Evolutionary conservation across 2,797 vertebrate genomes (phyloP).

Genomic region (Crenichthys baileyi): DNA sequence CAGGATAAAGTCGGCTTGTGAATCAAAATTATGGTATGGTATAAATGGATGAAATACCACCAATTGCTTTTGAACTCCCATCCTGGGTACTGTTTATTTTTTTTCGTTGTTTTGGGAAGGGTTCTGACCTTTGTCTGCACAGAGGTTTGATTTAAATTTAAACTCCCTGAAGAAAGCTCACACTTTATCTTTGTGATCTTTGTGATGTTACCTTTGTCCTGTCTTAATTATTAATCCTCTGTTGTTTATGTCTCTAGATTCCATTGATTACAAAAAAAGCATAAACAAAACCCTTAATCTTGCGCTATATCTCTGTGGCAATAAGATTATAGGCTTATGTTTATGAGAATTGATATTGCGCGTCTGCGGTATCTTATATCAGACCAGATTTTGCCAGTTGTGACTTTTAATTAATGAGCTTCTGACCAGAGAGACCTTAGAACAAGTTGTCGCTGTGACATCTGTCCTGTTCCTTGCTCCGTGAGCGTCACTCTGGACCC

Average conservation of each 20-base stretch:
- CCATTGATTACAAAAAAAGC: slow-evolving; percentile 8
- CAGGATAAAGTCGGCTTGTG: not conserved
- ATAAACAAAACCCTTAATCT: slow-evolving; percentile 34
- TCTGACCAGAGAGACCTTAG: slow-evolving; percentile 20
- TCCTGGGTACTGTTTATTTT: slow-evolving; percentile 4
- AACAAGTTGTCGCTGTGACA: slow-evolving; percentile 14
- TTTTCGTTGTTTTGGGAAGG: not conserved
- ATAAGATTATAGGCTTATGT: not conserved
- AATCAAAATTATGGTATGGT: slow-evolving; percentile 10
- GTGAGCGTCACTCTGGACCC: slow-evolving; percentile 16
- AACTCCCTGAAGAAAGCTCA: slow-evolving; percentile 43
- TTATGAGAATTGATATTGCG: not conserved
- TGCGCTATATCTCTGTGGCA: not conserved
- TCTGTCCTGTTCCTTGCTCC: slow-evolving; percentile 14
- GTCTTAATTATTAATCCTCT: slow-evolving; percentile 39
- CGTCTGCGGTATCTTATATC: not conserved
- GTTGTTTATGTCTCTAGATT: slow-evolving; percentile 32
- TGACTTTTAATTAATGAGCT: not conserved
- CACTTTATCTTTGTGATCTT: slow-evolving; percentile 26
- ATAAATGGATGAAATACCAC: slow-evolving; percentile 1
- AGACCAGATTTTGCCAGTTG: not conserved
- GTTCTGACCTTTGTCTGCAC: not conserved
- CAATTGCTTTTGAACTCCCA: not conserved
- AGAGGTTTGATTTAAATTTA: slow-evolving; percentile 9
- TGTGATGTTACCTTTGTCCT: slow-evolving; percentile 20